Percentiles rank a stretch among this genome's conserved stretches.
Conservation (phyloP, 2,113 vertebrate species). For the Myiozetetes cayanensis region DNA sequence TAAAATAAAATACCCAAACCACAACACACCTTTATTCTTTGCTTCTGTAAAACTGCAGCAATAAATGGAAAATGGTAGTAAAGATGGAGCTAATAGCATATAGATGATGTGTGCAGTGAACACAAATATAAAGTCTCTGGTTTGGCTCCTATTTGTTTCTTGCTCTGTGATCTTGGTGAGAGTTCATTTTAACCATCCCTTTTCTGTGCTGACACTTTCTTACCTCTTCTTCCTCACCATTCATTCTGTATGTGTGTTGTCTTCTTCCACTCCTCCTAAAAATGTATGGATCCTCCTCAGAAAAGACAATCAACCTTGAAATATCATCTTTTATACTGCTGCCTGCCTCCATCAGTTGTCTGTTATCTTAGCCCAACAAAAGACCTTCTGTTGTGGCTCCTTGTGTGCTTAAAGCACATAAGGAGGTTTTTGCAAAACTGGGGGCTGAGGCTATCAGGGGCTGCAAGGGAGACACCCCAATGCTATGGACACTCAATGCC, state of each 20-base stretch:
- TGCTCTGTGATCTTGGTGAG: neutral
- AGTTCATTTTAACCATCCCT: neutral
- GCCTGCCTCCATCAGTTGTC: neutral
- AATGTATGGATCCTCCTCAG: fast-evolving
- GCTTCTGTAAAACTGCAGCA: neutral
- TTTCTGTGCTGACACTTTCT: neutral
- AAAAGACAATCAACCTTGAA: neutral
- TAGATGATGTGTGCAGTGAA: neutral
- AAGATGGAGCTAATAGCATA: neutral
- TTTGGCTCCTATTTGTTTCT: neutral
- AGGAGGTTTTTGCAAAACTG: neutral
- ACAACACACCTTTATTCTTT: neutral
- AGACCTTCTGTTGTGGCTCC: neutral
- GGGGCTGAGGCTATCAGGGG: neutral
- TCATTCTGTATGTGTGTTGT: neutral
- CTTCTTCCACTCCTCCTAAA: neutral
- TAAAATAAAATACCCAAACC: neutral
- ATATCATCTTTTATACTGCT: neutral
- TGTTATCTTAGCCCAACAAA: neutral
- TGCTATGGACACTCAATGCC: fast-evolving
- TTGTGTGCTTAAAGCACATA: neutral
- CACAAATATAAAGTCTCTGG: neutral
- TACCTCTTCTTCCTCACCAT: neutral
- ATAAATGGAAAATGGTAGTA: neutral
- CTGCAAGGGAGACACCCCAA: neutral